Conservation (phyloP, 2,888 invertebrate genomes). For the Cheilosia urbana region DNA sequence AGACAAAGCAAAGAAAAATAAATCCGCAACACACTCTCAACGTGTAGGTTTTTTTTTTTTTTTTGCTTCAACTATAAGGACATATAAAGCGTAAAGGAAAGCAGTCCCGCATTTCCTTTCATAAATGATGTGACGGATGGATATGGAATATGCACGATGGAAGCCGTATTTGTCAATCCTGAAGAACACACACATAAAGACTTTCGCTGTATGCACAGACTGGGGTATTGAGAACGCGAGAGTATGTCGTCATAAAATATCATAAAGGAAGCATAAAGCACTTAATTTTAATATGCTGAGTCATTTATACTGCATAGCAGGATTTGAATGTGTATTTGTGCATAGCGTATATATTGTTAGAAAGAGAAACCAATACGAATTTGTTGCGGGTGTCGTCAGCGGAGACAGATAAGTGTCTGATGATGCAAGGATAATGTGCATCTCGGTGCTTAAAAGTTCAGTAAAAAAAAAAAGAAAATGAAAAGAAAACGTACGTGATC, state of each 20-base stretch:
- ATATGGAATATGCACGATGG: slow-evolving; percentile 54
- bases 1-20: slow-evolving; percentile 62
- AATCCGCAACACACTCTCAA: slow-evolving; percentile 45
- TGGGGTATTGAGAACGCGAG: slow-evolving; percentile 7
- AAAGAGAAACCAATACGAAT: slow-evolving; percentile 13
- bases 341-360: slow-evolving; percentile 52
- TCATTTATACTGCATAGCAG: slow-evolving; percentile 51
- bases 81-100: slow-evolving; percentile 66
- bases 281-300: slow-evolving; percentile 75
- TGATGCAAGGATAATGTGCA: slow-evolving; percentile 73
- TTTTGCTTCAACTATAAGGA: slow-evolving; percentile 53
- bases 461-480: slow-evolving; percentile 44
- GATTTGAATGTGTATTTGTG: slow-evolving; percentile 59
- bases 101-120: slow-evolving; percentile 75
- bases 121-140: slow-evolving; percentile 62
- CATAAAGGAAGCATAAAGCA: slow-evolving; percentile 65
- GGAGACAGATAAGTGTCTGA: slow-evolving; percentile 44
- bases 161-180: slow-evolving; percentile 62
- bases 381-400: slow-evolving; percentile 11
- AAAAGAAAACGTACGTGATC: slow-evolving; percentile 61
- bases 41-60: slow-evolving; percentile 40
- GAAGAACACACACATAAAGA: slow-evolving; percentile 20
- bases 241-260: slow-evolving; percentile 56
- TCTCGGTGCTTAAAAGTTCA: slow-evolving; percentile 67
- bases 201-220: slow-evolving; percentile 4